Percentiles rank a stretch among this genome's conserved stretches.
phyloP scores from a whole-genome alignment of 2,888 invertebrate genomes.

The Caenorhabditis sp. region DNA sequence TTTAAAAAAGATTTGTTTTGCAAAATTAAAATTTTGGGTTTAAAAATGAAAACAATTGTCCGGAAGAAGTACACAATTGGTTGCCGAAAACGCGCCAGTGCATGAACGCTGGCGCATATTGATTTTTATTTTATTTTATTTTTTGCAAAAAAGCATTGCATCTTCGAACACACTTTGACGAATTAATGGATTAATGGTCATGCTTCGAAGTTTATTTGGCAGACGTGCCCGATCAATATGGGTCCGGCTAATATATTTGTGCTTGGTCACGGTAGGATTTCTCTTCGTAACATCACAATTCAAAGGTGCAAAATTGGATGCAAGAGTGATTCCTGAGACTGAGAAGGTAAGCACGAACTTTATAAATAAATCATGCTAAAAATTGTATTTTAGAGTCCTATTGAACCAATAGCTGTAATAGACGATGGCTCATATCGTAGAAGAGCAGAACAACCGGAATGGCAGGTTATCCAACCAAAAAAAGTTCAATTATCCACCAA shows the following conservation, averaged over 20 bases:
- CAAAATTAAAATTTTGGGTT: neutral
- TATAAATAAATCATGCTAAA: too few species aligned
- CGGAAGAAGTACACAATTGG: conserved; percentile 13
- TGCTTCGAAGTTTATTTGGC: conserved; percentile 31
- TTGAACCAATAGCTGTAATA: neutral
- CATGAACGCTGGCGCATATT: neutral
- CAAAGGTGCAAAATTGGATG: conserved; percentile 16
- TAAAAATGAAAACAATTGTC: conserved; percentile 3
- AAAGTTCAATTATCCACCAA: neutral
- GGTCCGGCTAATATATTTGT: conserved; percentile 31
- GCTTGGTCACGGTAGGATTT: conserved; percentile 19
- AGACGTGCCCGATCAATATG: conserved; percentile 20
- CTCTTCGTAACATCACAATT: conserved; percentile 25
- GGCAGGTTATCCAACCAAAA: neutral
- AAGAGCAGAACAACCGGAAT: neutral
- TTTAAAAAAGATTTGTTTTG: too few species aligned
- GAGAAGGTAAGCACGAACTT: too few species aligned
- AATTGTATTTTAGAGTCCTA: neutral
- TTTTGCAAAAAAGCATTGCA: neutral
- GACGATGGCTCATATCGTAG: neutral
- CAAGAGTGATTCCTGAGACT: conserved; percentile 22
- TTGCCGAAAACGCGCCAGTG: conserved; percentile 6
- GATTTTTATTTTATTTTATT: conserved; percentile 12
- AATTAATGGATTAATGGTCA: neutral
- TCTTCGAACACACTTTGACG: too few species aligned